Percentiles rank a stretch among this genome's conserved stretches.
phyloP scores from a whole-genome alignment of 1,140 invertebrate species.

The Tyrophagus putrescentiae region DNA sequence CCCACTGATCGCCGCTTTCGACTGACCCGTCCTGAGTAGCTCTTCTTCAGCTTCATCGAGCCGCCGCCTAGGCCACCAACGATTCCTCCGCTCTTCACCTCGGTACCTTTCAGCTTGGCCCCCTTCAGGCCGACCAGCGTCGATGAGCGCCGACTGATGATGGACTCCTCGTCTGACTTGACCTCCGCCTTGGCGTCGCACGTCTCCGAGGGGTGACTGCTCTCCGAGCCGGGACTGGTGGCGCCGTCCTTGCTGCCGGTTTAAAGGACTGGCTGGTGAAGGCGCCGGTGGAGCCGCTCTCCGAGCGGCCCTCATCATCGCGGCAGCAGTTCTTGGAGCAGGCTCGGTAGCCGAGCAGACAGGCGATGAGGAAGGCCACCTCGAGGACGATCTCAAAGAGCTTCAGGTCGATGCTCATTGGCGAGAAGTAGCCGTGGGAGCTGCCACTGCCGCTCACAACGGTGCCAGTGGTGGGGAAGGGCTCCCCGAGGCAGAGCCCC shows the following conservation, averaged over 20 bases:
- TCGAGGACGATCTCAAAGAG: conserved; percentile 17
- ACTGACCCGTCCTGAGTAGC: background rate
- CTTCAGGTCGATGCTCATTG: conserved; percentile 13
- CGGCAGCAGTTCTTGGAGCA: background rate
- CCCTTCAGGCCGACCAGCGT: background rate
- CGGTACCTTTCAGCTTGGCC: background rate
- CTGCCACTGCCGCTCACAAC: background rate
- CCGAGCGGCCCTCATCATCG: background rate
- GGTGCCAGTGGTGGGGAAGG: background rate
- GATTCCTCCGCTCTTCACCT: background rate
- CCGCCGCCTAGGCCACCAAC: background rate
- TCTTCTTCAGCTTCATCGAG: background rate
- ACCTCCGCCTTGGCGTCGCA: background rate
- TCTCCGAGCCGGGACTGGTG: background rate
- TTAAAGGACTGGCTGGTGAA: too few relatives aligned
- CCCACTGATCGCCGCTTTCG: conserved; percentile 7
- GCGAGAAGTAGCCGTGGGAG: background rate
- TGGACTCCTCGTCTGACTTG: conserved; percentile 18
- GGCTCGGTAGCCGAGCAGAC: conserved; percentile 10
- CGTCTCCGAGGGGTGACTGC: too few relatives aligned
- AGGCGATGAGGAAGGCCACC: conserved; percentile 1
- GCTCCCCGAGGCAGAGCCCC: background rate
- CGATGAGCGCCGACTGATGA: conserved; percentile 9
- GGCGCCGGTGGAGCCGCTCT: background rate
- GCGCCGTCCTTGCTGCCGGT: background rate